phyloP scores from a whole-genome alignment of 2,113 vertebrate species.

The Anhinga anhinga region DNA sequence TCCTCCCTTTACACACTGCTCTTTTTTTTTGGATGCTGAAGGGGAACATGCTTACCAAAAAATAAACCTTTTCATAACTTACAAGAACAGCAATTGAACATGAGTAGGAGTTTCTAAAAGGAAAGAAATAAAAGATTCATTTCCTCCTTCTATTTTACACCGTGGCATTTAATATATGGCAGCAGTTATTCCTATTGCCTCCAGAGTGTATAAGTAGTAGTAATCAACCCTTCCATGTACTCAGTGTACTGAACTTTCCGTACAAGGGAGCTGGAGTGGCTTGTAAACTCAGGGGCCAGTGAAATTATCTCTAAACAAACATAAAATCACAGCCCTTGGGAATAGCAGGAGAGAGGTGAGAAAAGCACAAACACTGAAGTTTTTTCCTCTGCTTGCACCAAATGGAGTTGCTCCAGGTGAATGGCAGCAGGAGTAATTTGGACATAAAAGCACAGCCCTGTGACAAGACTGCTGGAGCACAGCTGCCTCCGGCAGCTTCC shows the following conservation, averaged over 20 bases:
- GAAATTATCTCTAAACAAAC: slow-evolving; percentile 40
- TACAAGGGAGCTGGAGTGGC: not conserved
- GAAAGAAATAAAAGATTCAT: slow-evolving; percentile 20
- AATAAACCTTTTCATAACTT: slow-evolving; percentile 27
- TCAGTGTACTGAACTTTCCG: not conserved
- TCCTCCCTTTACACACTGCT: not conserved
- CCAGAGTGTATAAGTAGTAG: not conserved
- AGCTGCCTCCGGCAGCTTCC: not conserved
- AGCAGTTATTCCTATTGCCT: not conserved
- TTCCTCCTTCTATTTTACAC: not conserved
- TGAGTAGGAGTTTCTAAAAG: slow-evolving; percentile 23
- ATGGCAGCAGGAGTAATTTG: not conserved
- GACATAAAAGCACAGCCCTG: not conserved
- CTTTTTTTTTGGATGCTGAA: not conserved
- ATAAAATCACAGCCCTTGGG: slow-evolving; percentile 16
- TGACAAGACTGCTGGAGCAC: not conserved
- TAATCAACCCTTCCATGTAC: not conserved
- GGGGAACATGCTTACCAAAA: not conserved
- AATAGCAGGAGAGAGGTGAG: not conserved
- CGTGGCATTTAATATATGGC: not conserved
- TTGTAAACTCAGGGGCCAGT: not conserved
- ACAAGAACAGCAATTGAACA: not conserved
- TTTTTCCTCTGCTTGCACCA: not conserved
- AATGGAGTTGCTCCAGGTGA: rapidly evolving
- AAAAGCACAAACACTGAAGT: not conserved